Base-by-base conservation (phyloP, 2,888 invertebrate species). In the Oscheius sp. region DNA sequence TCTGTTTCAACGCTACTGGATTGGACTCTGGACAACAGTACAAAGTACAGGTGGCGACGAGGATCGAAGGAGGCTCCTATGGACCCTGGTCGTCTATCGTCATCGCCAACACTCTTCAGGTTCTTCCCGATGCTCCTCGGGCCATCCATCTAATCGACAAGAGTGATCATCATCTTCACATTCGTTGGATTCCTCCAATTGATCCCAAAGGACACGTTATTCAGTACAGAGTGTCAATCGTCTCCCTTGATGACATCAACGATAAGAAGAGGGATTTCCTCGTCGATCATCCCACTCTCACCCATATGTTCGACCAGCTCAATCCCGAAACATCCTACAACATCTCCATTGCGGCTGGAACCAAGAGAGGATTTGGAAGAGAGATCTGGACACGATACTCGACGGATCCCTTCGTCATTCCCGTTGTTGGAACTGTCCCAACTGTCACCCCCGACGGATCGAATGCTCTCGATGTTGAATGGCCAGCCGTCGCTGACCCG, bases 301-400 rank as follows among this genome's bases (percentile, higher is more conserved):
- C 83, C 22, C 69, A 83, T 64, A 62, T 82, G 32, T 78, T 86
- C 65, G 83, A 85, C 26, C 73, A 78, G n/a, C 77, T 86, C 22
- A 75, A 77, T 20, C 84, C 86, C 3, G 84, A 86, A 50, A 86
- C 86, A 8, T 73, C 75, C 36, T 86, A 86, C 73, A 85, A 85
- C 71, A 83, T 86, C 64, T 80, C 78, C n/a, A 80, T 86, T 33
- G 41, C 77, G 0, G 81, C 80, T 8, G 80, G 80, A 51, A 85
- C 84, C 14, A 74, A 72, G 44, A 75, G 80, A 61, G 84, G 84
- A 30, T 86, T 82, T 69, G 86, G 86, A 33, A 80, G 84, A 32
- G 84, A 81, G 45, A 83, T 83, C 70, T 85, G 80, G 75, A 81
- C 84, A 8, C 71, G 77, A 1, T 83, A 80, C 70, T 74, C 77